Base-by-base conservation (phyloP, 2,797 vertebrate genomes). In the Mastacembelus armatus region DNA sequence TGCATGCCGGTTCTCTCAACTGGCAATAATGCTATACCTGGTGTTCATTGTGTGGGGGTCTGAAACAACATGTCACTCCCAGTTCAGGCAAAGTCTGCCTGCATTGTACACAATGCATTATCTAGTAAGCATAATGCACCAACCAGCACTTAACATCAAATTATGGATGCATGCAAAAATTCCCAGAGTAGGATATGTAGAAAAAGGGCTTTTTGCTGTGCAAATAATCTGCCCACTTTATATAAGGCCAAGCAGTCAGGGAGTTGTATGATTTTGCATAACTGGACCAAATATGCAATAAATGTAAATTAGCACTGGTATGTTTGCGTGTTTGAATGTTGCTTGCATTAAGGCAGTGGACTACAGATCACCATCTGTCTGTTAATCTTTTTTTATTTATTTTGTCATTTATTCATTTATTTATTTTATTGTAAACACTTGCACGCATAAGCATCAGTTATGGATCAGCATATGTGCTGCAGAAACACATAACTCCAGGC, bases 91-190 rank as follows among this genome's bases (percentile, higher is more conserved):
- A 74, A 75, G 79, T 74, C 80, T 65, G 63, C 66, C 86, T 81
- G 64, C 57, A 85, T 91, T 81, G 83, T 74, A 84, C 65, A 80
- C 72, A 85, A 85, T 83, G 83, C 85, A 90, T 92, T 86, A 89
- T 87, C 84, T 87, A 73, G 85, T 86, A 85, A 89, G 79, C 88
- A 92, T 90, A 91, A 91, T 91, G 89, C 86, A 90, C 85, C 70
- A 81, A 78, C 48, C 87, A 80, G 80, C 88, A 90, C 85, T 91
- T 91, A 91, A 85, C 85, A 83, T 85, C 75, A 71, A 91, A 91
- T 93, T 88, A 91, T 75, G 38, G 79, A 89, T 89, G 87, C 84
- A 85, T 84, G 74, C 54, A 57, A 78, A 88, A 84, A 84, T 65
- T 86, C 76, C 66, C 66, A 48, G 59, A 81, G 77, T 65, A 50